A percentile compares a stretch with the other conserved stretches of the same genome.
Conservation (phyloP, 2,888 invertebrate species). For the Drosophila kokeensis region DNA sequence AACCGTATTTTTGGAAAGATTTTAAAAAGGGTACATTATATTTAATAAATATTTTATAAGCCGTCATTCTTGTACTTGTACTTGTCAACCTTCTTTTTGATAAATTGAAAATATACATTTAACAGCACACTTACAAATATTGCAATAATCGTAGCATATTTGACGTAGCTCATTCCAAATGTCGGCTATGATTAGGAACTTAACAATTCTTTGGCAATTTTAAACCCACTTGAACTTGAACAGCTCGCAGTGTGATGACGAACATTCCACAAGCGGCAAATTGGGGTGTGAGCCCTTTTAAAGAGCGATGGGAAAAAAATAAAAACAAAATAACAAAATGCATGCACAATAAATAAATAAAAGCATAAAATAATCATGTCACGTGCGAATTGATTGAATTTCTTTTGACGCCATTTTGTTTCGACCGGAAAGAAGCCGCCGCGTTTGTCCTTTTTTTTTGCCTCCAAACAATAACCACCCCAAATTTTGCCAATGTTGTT, state of each 20-base stretch:
- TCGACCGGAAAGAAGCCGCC: slow-evolving; percentile 21
- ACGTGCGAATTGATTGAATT: slow-evolving; percentile 83
- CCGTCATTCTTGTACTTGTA: no score
- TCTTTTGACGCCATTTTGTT: slow-evolving; percentile 68
- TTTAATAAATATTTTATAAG: not conserved
- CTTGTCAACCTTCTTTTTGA: not conserved
- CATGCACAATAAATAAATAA: slow-evolving; percentile 71
- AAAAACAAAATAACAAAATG: slow-evolving; percentile 56
- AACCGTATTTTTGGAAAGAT: not conserved
- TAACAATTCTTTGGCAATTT: not conserved
- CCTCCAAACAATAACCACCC: not conserved
- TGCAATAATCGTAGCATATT: not conserved
- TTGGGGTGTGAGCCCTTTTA: slow-evolving; percentile 25
- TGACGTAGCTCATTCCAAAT: slow-evolving; percentile 10
- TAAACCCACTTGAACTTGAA: slow-evolving; percentile 8
- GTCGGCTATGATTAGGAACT: slow-evolving; percentile 5
- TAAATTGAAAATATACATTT: not conserved
- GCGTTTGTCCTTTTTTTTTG: slow-evolving; percentile 25
- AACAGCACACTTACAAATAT: not conserved
- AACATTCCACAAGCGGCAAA: slow-evolving; percentile 14
- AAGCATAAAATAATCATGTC: slow-evolving; percentile 81
- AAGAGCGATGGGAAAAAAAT: slow-evolving; percentile 15
- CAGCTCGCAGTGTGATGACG: slow-evolving; percentile 24
- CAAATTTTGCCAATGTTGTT: slow-evolving; percentile 18
- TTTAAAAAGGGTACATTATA: not conserved